Evolutionary conservation across 2,797 vertebrate genomes (phyloP), one percentile per base, ranked within the genome.

Genomic region (Poeciliopsis infans): DNA sequence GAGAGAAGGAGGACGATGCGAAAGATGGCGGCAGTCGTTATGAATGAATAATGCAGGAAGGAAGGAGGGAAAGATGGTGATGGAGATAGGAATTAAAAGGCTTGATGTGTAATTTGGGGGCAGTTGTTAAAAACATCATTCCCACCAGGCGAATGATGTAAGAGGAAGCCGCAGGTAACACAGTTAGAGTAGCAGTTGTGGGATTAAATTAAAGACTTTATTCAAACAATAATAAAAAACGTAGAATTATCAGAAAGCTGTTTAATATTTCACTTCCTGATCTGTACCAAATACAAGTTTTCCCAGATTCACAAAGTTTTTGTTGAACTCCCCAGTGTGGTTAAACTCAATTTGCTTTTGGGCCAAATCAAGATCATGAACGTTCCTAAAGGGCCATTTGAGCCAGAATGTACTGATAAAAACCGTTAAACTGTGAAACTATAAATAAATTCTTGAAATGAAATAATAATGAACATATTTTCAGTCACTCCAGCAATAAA

Each of bases 21-120:
- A 31, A 51, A 77, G 77, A 80, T 77, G 82, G 83, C 43, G 49
- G 81, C 46, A 43, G 76, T 77, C 2, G 23, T 71, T 33, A 15
- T 45, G 74, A 71, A 81, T 89, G 79, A 90, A 90, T 88, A 83
- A 92, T 85, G 84, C 45, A 79, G 73, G 46, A 7, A 79, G 86
- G 78, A 70, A 68, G 51, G 78, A 41, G 76, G 80, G 74, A 43
- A 25, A 16, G 41, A 70, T 49, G 78, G 84, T 82, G 72, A 18
- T 71, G 18, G 45, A 72, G 57, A 64, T 12, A 8, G 43, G 28
- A 75, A 78, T 69, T 69, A 69, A 69, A 28, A 70, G 12, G 47
- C 8, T 15, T 53, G 16, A 46, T 39, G 43, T 72, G 28, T 66
- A 64, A 66, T 66, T 64, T 61, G 43, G 33, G 59, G 33, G 57